These are phyloP conservation scores for Pedetes capensis DNA, from an alignment of 2,113 vertebrate genomes.

Conservation along the genomic window DNA sequence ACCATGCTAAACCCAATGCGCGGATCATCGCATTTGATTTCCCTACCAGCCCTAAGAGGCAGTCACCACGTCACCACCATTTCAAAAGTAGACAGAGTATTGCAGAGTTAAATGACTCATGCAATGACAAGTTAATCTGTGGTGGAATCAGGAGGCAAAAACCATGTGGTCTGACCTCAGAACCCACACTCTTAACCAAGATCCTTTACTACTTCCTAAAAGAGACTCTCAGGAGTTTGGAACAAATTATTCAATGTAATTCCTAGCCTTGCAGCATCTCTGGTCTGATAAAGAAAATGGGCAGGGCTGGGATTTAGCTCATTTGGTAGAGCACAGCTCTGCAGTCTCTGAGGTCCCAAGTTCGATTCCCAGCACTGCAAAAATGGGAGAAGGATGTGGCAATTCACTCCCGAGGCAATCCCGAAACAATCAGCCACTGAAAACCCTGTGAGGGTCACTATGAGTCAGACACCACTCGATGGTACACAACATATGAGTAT, in stretches of 20 bases:
- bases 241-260: background rate
- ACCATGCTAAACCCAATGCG: background rate
- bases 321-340: too few relatives aligned
- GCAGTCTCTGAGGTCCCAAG: too few relatives aligned
- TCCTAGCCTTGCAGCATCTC: background rate
- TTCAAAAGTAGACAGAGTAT: background rate
- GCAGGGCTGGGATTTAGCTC: too few relatives aligned
- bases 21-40: background rate
- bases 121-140: background rate
- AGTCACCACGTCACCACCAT: background rate
- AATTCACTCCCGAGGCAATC: too few relatives aligned
- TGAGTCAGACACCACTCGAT: too few relatives aligned
- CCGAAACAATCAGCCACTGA: too few relatives aligned
- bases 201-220: conserved; percentile 45
- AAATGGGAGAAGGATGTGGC: too few relatives aligned
- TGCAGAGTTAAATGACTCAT: background rate
- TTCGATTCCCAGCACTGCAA: too few relatives aligned
- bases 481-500: too few relatives aligned
- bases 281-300: background rate
- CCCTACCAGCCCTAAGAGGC: background rate
- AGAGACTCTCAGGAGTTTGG: background rate
- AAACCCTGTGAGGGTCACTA: too few relatives aligned
- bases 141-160: background rate
- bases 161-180: conserved; percentile 15
- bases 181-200: background rate